Evolutionary conservation across 2,113 vertebrate species (phyloP).

Genomic region (Platysteira castanea): DNA sequence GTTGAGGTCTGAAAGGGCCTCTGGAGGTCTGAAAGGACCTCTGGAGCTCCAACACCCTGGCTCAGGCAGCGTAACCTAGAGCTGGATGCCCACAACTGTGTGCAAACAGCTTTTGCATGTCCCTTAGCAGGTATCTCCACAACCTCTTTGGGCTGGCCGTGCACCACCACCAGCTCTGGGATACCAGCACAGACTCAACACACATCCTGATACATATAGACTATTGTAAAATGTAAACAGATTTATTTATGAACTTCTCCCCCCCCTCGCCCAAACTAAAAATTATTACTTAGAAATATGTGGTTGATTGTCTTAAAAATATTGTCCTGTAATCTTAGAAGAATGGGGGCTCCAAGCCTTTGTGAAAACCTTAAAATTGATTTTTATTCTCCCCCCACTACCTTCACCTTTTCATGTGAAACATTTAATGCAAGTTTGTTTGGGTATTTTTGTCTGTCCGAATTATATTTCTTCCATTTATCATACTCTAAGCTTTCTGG

Average conservation of each 20-base stretch:
- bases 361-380: background rate
- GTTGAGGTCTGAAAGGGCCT: background rate
- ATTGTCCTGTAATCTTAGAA: background rate
- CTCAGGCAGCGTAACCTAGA: background rate
- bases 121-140: background rate
- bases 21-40: background rate
- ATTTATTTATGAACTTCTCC: too few species aligned
- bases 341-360: background rate
- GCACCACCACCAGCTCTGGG: background rate
- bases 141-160: background rate
- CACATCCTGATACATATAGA: background rate
- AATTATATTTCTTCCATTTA: constrained; percentile 1
- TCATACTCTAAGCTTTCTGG: background rate
- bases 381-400: background rate
- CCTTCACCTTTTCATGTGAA: background rate
- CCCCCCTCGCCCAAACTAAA: background rate
- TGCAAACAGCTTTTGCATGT: background rate
- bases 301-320: background rate
- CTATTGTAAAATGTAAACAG: background rate
- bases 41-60: background rate
- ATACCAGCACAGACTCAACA: background rate
- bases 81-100: background rate
- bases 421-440: background rate
- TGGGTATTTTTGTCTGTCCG: background rate
- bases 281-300: background rate